Evolutionary conservation across 2,113 vertebrate genomes (phyloP), one percentile per base, ranked within the genome.

Genomic region (Dissostichus mawsoni): DNA sequence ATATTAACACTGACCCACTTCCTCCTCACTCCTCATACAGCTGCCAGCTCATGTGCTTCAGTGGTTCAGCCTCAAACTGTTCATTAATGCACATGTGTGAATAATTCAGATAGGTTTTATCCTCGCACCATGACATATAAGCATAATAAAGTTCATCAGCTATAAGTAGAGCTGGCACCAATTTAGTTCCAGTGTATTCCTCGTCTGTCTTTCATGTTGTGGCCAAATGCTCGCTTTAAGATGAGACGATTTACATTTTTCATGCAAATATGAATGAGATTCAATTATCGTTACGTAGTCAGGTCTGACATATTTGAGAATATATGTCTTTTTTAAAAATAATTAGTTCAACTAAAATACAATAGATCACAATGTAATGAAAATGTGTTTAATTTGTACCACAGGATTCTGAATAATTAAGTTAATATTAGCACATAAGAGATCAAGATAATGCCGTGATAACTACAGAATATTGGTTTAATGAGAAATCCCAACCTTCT

Each of bases 1-100:
- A 33, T 63, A 48, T 57, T 11, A 72, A 65, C 68, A 2, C 51
- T 69, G 86, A 87, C 86, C 89, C 51, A 78, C 47, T 88, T 88
- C 59, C 65, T 41, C 16, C 45, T 62, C 8, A 8, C 62, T 29
- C 56, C 64, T 11, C 56, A 50, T 12, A n/a, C 59, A 81, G 70
- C 23, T 6, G 14, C 8, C 44, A 18, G 78, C 57, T 75, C 84
- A 76, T 80, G 85, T 77, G 69, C 14, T 67, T 61, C 57, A 36
- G 11, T 45, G 63, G 59, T 66, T 82, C 55, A 69, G 66, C 74
- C 53, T 33, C 52, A 63, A 16, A 68, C 7, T 50, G 69, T 52
- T 64, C 59, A 50, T 80, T 61, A 29, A 48, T 73, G 50, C 75
- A 41, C 5, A 3, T 45, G 58, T 20, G 71, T 69, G 66, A 69